phyloP scores from a whole-genome alignment of 1,140 invertebrate genomes.

The Aphaenogaster rudis region DNA sequence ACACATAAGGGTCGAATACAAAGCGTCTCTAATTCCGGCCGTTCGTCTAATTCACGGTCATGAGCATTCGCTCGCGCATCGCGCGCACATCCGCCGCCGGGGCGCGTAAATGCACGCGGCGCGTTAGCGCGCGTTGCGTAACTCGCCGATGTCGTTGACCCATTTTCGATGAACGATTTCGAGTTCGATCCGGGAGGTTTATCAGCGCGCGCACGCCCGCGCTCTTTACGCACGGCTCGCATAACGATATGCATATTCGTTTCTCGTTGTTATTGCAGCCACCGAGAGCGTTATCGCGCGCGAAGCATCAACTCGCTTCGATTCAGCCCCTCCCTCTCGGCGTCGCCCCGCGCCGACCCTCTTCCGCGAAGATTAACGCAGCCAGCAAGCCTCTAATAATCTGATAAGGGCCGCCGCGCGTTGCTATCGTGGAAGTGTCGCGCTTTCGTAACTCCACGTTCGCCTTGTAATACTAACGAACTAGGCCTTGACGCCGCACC shows the following conservation, averaged over 20 bases:
- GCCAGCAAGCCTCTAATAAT: constrained; percentile 63
- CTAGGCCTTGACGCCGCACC: constrained; percentile 51
- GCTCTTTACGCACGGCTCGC: not conserved
- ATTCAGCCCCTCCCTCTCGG: not conserved
- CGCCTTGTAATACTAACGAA: constrained; percentile 75
- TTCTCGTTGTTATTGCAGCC: constrained; percentile 32
- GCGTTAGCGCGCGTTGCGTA: constrained; percentile 58
- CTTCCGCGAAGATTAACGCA: not conserved
- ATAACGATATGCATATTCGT: not conserved
- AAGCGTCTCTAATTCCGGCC: constrained; percentile 20
- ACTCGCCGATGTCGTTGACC: constrained; percentile 71
- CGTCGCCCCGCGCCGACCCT: not conserved
- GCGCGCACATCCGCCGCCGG: constrained; percentile 36
- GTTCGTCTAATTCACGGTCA: constrained; percentile 21
- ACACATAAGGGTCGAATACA: not conserved
- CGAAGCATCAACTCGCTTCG: not conserved
- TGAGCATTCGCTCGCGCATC: constrained; percentile 35
- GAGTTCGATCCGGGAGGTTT: constrained; percentile 49
- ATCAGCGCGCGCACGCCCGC: constrained; percentile 33
- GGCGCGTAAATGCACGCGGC: constrained; percentile 50
- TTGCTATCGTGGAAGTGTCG: constrained; percentile 50
- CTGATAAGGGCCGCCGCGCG: constrained; percentile 66
- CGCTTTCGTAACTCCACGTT: constrained; percentile 70
- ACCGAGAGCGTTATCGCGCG: not conserved
- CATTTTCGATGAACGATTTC: constrained; percentile 46